A percentile compares a stretch with the other conserved stretches of the same genome.
Evolutionary conservation across 2,888 invertebrate species (phyloP).

Genomic region (Pollenia griseotomentosa): DNA sequence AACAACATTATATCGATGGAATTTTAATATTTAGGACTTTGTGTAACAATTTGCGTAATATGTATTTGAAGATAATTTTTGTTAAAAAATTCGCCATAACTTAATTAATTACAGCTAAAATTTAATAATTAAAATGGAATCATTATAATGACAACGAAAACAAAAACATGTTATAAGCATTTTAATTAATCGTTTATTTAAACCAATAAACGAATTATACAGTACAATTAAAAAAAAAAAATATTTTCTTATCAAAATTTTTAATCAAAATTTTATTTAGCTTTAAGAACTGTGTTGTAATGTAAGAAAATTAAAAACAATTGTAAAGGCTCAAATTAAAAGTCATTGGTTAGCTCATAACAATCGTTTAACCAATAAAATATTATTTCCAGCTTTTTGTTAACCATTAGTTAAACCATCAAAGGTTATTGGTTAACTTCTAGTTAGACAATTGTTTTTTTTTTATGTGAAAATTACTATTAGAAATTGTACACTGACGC

Average conservation of each 20-base stretch:
- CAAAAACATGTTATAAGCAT: conserved; percentile 42
- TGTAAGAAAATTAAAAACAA: not conserved
- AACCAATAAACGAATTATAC: conserved; percentile 1
- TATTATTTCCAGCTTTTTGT: no score
- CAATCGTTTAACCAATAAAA: no score
- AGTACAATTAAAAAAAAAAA: not conserved
- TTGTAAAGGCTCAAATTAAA: no score
- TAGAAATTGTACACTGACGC: no score
- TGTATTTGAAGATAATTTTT: not conserved
- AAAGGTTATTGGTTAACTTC: no score
- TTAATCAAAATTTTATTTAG: conserved; percentile 1
- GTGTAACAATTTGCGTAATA: no score
- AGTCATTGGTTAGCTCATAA: no score
- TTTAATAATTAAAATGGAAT: conserved; percentile 15
- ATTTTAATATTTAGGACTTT: no score
- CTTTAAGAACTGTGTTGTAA: not conserved
- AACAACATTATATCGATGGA: no score
- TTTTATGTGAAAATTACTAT: no score
- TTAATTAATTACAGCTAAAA: conserved; percentile 7
- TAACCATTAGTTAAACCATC: no score
- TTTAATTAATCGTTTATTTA: conserved; percentile 27
- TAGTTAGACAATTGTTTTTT: no score
- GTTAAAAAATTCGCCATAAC: not conserved
- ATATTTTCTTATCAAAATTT: not conserved
- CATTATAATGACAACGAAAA: conserved; percentile 9